Evolutionary conservation across 2,797 vertebrate species (phyloP), one percentile per base, ranked within the genome.

Genomic region (Eupleurogrammus muticus): DNA sequence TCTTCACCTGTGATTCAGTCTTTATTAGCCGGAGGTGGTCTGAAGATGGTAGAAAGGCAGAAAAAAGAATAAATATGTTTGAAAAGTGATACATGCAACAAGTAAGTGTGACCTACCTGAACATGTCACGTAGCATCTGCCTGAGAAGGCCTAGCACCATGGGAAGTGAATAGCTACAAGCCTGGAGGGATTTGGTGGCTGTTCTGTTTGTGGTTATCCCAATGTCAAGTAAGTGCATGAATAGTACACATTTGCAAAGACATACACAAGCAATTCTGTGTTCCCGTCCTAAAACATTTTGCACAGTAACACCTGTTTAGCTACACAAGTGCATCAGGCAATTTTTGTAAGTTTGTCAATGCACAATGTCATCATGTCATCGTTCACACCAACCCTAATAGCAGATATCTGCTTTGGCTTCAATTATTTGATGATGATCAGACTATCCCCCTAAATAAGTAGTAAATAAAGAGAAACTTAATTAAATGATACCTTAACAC

Each of bases 11-110:
- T 57, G 21, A 75, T 49, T 70, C 55, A 48, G 23, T 75, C 69
- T 67, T 73, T 44, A 82, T 84, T 59, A 67, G 64, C 19, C 38
- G 14, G 36, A 68, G 16, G 28, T 50, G 50, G 69, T 48, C 62
- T 20, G 57, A 12, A 66, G 42, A 52, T 23, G 42, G 9, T 17
- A 13, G 9, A 69, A 42, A 62, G 4, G 2, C 3, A 4, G 1
- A 1, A 11, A 17, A 17, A 17, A 19, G 53, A 17, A 16, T 23
- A 32, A 32, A 28, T 34, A 23, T 34, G 4, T 20, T 50, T 54
- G 3, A 36, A 59, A 53, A 12, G 19, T 23, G 21, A 65, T 40
- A 3, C n/a, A 42, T 35, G 23, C 28, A 59, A 67, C 36, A 61
- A 24, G 19, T 36, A 9, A 70, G 71, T 23, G 7, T 38, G 20